A percentile compares a stretch with the other conserved stretches of the same genome.
Conservation (phyloP, 2,113 vertebrate species). For the Athene noctua region DNA sequence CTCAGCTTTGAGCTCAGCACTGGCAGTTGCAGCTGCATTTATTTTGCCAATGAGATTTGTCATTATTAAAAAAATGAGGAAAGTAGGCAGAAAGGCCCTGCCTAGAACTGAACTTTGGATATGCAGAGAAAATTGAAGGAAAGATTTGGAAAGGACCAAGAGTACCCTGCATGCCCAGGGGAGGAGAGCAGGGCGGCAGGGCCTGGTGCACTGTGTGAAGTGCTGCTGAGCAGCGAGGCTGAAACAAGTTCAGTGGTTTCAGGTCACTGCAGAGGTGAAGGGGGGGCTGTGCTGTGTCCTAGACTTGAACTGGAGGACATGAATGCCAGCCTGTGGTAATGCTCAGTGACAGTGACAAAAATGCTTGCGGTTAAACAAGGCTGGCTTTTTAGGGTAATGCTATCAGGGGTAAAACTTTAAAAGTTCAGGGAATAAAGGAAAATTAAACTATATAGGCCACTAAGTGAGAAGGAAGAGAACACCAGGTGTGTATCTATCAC, state of each 20-base stretch:
- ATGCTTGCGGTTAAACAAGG: neutral
- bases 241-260: neutral
- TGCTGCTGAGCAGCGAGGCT: neutral
- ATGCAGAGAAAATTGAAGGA: neutral
- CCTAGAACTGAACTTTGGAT: neutral
- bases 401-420: accelerated
- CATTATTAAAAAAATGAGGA: neutral
- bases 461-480: neutral
- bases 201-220: neutral
- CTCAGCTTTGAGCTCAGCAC: neutral
- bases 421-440: neutral
- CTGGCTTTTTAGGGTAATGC: neutral
- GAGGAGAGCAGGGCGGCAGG: too few species aligned
- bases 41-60: neutral
- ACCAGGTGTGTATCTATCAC: neutral
- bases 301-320: neutral
- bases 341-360: neutral
- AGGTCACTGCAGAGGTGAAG: neutral
- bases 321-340: too few species aligned
- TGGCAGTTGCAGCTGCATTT: neutral
- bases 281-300: neutral
- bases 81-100: neutral
- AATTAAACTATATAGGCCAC: neutral
- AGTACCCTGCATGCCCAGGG: neutral
- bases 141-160: neutral